These are phyloP conservation scores for Caenorhabditis briggsae DNA, from an alignment of 1,140 invertebrate species.

Conservation along the genomic window DNA sequence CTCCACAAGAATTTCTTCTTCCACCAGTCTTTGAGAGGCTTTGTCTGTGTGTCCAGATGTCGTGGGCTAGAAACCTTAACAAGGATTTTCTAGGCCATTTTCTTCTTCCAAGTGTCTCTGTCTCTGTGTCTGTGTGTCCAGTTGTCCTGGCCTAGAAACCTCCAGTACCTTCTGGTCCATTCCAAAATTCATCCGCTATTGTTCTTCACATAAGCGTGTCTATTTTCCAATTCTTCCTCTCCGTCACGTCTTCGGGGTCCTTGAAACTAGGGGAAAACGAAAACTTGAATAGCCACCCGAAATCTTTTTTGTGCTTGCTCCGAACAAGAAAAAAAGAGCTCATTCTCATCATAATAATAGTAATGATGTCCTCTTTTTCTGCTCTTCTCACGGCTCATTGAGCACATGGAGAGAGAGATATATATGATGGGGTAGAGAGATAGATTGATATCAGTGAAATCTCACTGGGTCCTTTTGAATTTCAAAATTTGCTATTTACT, in stretches of 20 bases:
- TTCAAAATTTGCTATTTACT: no score
- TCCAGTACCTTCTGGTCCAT: background rate
- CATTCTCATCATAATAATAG: slow-evolving; percentile 30
- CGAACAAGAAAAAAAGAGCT: background rate
- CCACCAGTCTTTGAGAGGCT: no score
- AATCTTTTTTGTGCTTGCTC: background rate
- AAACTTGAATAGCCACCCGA: background rate
- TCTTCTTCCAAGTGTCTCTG: no score
- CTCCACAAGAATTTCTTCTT: background rate
- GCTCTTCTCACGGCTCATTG: slow-evolving; percentile 7
- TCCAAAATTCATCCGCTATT: background rate
- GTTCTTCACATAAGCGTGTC: background rate
- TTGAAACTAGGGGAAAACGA: slow-evolving; percentile 15
- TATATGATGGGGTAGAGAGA: background rate
- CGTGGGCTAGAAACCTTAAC: background rate
- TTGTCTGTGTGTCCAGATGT: no score
- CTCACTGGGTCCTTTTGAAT: no score
- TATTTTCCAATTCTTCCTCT: background rate
- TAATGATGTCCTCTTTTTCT: background rate
- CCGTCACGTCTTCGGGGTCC: background rate
- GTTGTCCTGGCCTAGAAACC: background rate
- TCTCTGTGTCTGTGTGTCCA: no score
- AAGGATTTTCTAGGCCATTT: background rate
- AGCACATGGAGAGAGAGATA: background rate
- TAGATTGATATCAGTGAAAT: slow-evolving; percentile 21